Percentiles rank a stretch among this genome's conserved stretches.
phyloP scores from a whole-genome alignment of 2,797 vertebrate species.

The Tragopan temminckii region DNA sequence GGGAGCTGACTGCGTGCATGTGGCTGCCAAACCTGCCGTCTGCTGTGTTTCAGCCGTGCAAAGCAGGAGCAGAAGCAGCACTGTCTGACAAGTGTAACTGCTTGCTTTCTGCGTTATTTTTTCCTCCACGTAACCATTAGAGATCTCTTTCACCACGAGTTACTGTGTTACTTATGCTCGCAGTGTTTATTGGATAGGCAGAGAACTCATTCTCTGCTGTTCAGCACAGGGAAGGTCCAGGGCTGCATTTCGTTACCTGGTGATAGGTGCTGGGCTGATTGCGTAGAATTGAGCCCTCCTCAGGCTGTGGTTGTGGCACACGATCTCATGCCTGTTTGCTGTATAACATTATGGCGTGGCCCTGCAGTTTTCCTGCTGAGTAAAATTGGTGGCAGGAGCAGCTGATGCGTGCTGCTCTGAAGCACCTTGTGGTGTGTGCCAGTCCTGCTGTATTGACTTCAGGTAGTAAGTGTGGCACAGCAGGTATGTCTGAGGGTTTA shows the following conservation, averaged over 20 bases:
- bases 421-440: background rate
- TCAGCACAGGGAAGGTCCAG: background rate
- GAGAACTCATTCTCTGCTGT: background rate
- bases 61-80: background rate
- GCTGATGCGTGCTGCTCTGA: background rate
- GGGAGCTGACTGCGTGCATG: background rate
- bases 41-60: background rate
- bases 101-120: background rate
- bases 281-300: background rate
- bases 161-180: background rate
- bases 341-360: accelerated
- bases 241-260: background rate
- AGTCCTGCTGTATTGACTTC: background rate
- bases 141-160: background rate
- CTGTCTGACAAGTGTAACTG: background rate
- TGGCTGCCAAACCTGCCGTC: background rate
- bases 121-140: background rate
- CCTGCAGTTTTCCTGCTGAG: background rate
- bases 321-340: background rate
- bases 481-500: background rate
- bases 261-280: background rate
- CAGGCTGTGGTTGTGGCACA: background rate
- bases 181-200: accelerated
- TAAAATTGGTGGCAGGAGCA: background rate
- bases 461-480: background rate